These are phyloP conservation scores for Nothoprocta pentlandii DNA, from an alignment of 2,113 vertebrate genomes.

Conservation along the genomic window DNA sequence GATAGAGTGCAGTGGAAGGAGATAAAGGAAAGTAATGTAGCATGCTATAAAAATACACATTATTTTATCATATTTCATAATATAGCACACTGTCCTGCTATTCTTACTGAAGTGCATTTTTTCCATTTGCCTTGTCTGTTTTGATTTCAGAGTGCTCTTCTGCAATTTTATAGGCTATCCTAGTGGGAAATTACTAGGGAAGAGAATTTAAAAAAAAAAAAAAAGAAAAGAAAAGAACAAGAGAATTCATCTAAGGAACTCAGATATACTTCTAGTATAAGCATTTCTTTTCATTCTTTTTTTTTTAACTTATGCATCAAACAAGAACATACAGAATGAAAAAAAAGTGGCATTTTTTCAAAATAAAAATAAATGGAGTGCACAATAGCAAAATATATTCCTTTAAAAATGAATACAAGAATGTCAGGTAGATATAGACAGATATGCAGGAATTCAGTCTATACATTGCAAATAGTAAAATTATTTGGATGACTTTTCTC, in stretches of 20 bases:
- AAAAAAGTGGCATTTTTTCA: background rate
- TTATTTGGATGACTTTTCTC: background rate
- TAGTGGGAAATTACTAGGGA: slow-evolving; percentile 24
- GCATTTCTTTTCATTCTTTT: background rate
- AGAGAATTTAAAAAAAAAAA: background rate
- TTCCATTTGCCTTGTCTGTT: slow-evolving; percentile 38
- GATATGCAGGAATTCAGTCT: background rate
- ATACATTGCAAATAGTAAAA: background rate
- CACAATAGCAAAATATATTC: background rate
- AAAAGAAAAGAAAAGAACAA: background rate
- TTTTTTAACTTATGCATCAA: background rate
- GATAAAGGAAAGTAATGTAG: background rate
- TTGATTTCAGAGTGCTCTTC: slow-evolving; percentile 27
- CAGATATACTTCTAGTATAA: background rate
- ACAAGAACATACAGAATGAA: background rate
- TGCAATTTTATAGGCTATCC: background rate
- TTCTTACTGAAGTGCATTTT: slow-evolving; percentile 22
- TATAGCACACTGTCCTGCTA: background rate
- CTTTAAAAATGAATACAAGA: background rate
- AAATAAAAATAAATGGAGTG: background rate
- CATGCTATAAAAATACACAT: slow-evolving; percentile 1
- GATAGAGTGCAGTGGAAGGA: background rate
- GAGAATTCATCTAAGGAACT: background rate
- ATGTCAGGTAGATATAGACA: background rate
- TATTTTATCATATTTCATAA: slow-evolving; percentile 32